Evolutionary conservation across 2,888 invertebrate species (phyloP).

Genomic region (Diarsia brunnea): DNA sequence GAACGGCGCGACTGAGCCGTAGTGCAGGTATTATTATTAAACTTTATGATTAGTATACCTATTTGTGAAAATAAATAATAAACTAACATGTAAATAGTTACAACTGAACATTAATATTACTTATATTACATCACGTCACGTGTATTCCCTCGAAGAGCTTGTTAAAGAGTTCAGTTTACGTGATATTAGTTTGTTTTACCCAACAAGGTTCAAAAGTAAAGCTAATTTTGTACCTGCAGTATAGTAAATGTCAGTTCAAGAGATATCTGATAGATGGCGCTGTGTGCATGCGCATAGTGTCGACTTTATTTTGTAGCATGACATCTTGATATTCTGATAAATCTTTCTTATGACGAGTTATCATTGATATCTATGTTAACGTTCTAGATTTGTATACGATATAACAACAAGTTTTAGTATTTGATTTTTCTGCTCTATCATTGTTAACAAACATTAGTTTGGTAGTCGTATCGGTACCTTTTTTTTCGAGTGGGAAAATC

Average conservation of each 20-base stretch:
- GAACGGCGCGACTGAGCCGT: not conserved
- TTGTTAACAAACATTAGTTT: not conserved
- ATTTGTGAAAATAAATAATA: not conserved
- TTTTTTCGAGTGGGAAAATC: too few species aligned
- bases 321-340: slow-evolving; percentile 1
- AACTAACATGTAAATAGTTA: not conserved
- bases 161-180: not conserved
- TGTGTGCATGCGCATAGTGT: not conserved
- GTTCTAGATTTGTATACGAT: too few species aligned
- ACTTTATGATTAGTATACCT: not conserved
- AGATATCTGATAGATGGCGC: slow-evolving; percentile 38
- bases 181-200: not conserved
- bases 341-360: not conserved
- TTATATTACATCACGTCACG: not conserved
- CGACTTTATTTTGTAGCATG: not conserved
- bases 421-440: not conserved
- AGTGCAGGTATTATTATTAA: too few species aligned
- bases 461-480: not conserved
- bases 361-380: not conserved
- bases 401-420: not conserved
- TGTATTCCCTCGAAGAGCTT: not conserved
- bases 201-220: not conserved
- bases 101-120: not conserved
- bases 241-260: slow-evolving; percentile 1
- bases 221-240: not conserved